phyloP scores from a whole-genome alignment of 2,888 invertebrate genomes.

The Spatulosminthurus flaviceps region DNA sequence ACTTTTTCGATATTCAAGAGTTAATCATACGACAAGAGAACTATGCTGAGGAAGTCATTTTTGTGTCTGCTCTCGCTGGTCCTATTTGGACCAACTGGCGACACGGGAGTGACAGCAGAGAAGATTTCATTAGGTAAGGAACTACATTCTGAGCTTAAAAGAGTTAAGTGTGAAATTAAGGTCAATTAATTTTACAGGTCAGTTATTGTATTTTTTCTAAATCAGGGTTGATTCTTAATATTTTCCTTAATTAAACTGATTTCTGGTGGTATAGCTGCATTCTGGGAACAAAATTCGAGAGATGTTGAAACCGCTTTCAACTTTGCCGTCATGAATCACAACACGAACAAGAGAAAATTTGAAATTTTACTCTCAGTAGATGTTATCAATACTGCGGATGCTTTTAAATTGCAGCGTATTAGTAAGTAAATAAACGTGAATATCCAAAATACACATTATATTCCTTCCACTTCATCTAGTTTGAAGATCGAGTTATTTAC shows the following conservation, averaged over 20 bases:
- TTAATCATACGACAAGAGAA: not conserved
- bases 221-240: too few species aligned
- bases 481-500: not conserved
- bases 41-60: not conserved
- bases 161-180: too few species aligned
- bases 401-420: conserved; percentile 87
- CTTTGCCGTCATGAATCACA: conserved; percentile 86
- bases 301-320: conserved; percentile 89
- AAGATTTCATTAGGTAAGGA: conserved; percentile 60
- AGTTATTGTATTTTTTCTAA: too few species aligned
- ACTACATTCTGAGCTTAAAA: too few species aligned
- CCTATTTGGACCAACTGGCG: conserved; percentile 25
- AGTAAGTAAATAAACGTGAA: conserved; percentile 71
- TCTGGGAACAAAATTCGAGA: conserved; percentile 47
- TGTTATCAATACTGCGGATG: conserved; percentile 91
- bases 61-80: conserved; percentile 34
- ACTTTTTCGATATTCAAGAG: not conserved
- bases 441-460: not conserved
- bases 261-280: conserved; percentile 40
- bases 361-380: conserved; percentile 89
- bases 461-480: not conserved
- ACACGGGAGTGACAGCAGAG: conserved; percentile 51
- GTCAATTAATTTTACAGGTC: too few species aligned
- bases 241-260: too few species aligned
- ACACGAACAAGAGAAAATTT: conserved; percentile 82